Evolutionary conservation across 2,113 vertebrate species (phyloP).

Genomic region (Budorcas taxicolor): DNA sequence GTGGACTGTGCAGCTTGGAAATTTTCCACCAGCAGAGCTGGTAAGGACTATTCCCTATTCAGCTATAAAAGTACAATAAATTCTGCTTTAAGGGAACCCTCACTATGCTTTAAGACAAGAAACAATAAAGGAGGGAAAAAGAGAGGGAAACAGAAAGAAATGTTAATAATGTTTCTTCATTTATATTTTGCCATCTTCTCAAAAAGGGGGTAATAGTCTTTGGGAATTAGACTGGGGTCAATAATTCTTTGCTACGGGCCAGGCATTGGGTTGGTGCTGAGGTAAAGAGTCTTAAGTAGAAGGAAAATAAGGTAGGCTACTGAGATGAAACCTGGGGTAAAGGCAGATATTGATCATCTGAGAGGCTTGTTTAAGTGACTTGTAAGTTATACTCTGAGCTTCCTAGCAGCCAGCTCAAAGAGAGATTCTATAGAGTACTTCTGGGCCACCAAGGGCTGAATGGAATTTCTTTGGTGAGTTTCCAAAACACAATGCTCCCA

Average conservation of each 20-base stretch:
- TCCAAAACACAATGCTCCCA: background rate
- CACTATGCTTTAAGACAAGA: slow-evolving; percentile 40
- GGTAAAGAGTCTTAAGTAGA: background rate
- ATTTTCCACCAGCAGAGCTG: slow-evolving; percentile 61
- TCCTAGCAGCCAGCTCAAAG: background rate
- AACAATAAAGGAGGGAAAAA: background rate
- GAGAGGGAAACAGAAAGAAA: background rate
- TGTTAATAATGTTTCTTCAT: background rate
- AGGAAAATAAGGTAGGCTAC: background rate
- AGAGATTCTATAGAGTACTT: background rate
- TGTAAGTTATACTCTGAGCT: background rate
- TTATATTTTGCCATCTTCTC: background rate
- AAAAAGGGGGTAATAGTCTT: background rate
- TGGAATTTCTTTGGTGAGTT: background rate
- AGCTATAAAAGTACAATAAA: slow-evolving; percentile 67
- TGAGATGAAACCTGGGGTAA: background rate
- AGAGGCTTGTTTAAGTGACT: background rate
- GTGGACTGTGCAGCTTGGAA: slow-evolving; percentile 69
- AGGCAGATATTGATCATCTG: background rate
- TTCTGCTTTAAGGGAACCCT: slow-evolving; percentile 57
- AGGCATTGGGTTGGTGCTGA: background rate
- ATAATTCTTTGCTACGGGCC: background rate
- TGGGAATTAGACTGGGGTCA: background rate
- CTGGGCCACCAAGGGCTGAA: background rate
- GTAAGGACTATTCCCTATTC: slow-evolving; percentile 63